Evolutionary conservation across 2,113 vertebrate genomes (phyloP), one percentile per base, ranked within the genome.

Genomic region (Aix galericulata): DNA sequence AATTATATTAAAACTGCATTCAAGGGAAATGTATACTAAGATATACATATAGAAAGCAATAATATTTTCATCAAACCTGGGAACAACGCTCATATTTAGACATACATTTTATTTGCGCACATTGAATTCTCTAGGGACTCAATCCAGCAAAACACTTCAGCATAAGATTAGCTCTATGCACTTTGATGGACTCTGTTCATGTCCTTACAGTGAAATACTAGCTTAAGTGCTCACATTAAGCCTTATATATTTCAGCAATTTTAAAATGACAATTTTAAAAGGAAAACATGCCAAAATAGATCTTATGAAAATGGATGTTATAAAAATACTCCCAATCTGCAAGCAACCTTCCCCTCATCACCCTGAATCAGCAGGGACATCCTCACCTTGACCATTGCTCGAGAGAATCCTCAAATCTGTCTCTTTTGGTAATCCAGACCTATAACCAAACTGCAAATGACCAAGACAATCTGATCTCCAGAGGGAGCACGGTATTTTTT

Each of bases 1-100:
- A 86, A 81, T 76, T 40, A 32, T 36, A 88, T 83, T 78, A 89
- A 85, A 90, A 91, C 67, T 64, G 17, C n/a, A 75, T 95, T 92
- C 74, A 91, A 75, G 66, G 52, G n/a, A 95, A 89, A 89, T 1
- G 18, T 81, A 71, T 10, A 31, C 46, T 46, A 89, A 77, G 18
- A 69, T 88, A 27, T 77, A 83, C 14, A 72, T 36, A 75, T 1
- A 82, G 46, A 92, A 86, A 89, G 60, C 17, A 84, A 82, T 86
- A 89, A 72, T 56, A 91, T 66, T 94, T 91, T 62, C 62, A 68
- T n/a, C 64, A 82, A 89, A 82, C 34, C 66, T 89, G 13, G 25
- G 17, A 95, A 94, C 36, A 95, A 88, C 48, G 29, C 31, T 91
- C 46, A 64, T 48, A 81, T 92, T 83, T 72, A 68, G 56, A 34